Conservation (phyloP, 2,888 invertebrate genomes). For the Cheilosia scutellata region DNA sequence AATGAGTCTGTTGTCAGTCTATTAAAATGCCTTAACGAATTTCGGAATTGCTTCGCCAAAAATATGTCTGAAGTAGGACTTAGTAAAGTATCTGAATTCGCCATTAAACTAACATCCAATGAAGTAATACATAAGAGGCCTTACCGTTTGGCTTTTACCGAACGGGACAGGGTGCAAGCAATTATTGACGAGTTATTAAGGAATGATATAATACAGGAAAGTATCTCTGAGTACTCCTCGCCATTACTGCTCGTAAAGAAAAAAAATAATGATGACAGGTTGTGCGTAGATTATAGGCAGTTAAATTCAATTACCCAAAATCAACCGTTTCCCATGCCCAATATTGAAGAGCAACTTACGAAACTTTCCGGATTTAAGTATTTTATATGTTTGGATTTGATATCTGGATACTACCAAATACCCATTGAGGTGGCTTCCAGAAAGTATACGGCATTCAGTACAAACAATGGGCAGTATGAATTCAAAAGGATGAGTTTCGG, state of each 20-base stretch:
- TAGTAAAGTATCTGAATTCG: not conserved
- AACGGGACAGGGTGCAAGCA: not conserved
- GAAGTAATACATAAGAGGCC: constrained; percentile 1
- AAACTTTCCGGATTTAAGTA: constrained; percentile 15
- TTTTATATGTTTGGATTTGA: constrained; percentile 21
- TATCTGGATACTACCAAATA: constrained; percentile 31
- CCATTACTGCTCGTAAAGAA: constrained; percentile 17
- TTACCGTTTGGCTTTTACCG: not conserved
- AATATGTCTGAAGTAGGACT: not conserved
- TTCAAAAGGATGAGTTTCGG: constrained; percentile 31
- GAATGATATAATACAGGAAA: constrained; percentile 35
- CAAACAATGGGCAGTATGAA: constrained; percentile 6
- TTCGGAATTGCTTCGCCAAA: constrained; percentile 18
- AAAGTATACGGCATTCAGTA: constrained; percentile 36
- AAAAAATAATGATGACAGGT: constrained; percentile 7
- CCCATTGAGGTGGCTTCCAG: constrained; percentile 8
- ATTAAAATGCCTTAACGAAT: not conserved
- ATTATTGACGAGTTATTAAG: constrained; percentile 25
- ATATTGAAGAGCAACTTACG: constrained; percentile 14
- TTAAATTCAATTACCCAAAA: constrained; percentile 15
- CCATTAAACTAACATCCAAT: not conserved
- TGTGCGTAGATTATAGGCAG: constrained; percentile 17
- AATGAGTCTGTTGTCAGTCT: not conserved
- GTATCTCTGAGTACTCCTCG: constrained; percentile 24
- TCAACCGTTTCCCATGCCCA: constrained; percentile 24